Base-by-base conservation (phyloP, 2,797 vertebrate species). In the Arremon brunneinucha region DNA sequence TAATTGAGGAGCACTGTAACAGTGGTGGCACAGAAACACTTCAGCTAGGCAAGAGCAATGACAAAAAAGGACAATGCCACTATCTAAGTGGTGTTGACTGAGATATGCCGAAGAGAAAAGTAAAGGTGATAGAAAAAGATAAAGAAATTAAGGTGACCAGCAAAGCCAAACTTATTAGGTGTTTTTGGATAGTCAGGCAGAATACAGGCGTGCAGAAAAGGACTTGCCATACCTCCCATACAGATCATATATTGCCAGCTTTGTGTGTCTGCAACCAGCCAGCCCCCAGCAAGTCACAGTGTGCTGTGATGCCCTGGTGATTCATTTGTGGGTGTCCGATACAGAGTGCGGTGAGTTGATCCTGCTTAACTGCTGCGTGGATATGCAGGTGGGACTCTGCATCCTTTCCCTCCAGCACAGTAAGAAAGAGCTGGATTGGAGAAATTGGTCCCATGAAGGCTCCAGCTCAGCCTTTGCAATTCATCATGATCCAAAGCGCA, bases 221-320 rank as follows among this genome's bases (percentile, higher is more conserved):
- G 14, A 19, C 16, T 71, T 47, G 4, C 5, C 1, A 1, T 23
- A 20, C 28, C 23, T 57, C n/a, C 43, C 12, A 23, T 14, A 4
- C 39, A 49, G 37, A 11, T 56, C 11, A 1, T 13, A 1, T 12
- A 3, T 18, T 65, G 41, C 27, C 34, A 39, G 28, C 34, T 70
- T 67, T 35, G 15, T 26, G 17, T 39, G 32, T 14, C 41, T 74
- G 56, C 75, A 60, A 37, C 8, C 44, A 44, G 17, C 8, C n/a
- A 78, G 37, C 15, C 20, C 26, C 28, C 17, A 14, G 6, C 4
- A 35, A 19, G 39, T 12, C 0, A 0, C 50, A 20, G 15, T 4
- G 17, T 6, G 7, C 44, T 34, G 26, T 35, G 30, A 7, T 85
- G 55, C 52, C 30, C 39, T 28, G 8, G 2, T 9, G 28, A 8